These are phyloP conservation scores for Acrocephalus arundinaceus DNA, from an alignment of 2,113 vertebrate genomes.

Conservation along the genomic window DNA sequence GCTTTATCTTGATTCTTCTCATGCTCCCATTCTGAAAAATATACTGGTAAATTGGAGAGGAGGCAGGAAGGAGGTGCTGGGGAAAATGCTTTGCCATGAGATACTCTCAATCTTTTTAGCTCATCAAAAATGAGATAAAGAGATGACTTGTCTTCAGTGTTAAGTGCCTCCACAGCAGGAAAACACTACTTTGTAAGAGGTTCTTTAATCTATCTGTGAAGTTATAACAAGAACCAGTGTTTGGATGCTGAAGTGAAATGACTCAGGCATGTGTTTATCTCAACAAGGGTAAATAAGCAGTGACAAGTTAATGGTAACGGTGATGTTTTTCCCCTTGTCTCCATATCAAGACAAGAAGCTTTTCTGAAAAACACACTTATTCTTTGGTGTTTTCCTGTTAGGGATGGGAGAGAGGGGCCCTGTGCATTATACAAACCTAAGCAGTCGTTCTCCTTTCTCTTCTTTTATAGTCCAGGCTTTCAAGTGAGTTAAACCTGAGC, in stretches of 20 bases:
- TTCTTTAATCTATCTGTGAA: conserved; percentile 11
- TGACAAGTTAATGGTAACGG: neutral
- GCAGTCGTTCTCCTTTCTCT: neutral
- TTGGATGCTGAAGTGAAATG: neutral
- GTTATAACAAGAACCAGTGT: neutral
- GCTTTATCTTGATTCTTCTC: neutral
- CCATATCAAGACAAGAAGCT: neutral
- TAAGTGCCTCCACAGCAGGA: conserved; percentile 34
- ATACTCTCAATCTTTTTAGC: neutral
- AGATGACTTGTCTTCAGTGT: neutral
- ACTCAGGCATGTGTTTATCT: conserved; percentile 4
- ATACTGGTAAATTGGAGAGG: neutral
- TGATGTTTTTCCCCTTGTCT: neutral
- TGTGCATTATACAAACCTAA: neutral
- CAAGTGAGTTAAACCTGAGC: neutral
- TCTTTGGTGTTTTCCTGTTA: neutral
- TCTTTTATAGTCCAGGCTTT: neutral
- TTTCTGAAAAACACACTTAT: neutral
- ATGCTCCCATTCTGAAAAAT: neutral
- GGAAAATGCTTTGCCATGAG: neutral
- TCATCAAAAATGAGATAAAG: conserved; percentile 19
- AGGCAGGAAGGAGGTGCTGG: neutral
- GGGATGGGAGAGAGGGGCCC: neutral
- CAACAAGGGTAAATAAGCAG: conserved; percentile 6
- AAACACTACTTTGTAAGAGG: neutral